Percentiles rank a stretch among this genome's conserved stretches.
phyloP scores from a whole-genome alignment of 2,888 invertebrate species.

The Geophilus truncorum region DNA sequence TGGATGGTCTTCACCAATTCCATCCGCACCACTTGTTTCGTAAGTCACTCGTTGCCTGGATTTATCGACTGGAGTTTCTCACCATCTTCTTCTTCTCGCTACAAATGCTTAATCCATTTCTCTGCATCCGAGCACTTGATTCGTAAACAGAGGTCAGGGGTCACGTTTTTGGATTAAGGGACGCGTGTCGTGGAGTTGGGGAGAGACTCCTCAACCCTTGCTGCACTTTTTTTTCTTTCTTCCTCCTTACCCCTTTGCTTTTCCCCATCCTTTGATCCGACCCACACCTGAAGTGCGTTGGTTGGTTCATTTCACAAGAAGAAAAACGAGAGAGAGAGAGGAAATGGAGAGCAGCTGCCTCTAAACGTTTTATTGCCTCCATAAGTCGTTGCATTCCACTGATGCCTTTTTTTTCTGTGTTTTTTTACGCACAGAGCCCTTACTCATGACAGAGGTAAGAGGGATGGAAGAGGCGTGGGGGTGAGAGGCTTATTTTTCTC shows the following conservation, averaged over 20 bases:
- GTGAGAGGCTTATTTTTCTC: not conserved
- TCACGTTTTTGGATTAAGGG: conserved; percentile 2
- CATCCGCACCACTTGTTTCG: conserved; percentile 12
- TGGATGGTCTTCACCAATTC: conserved; percentile 4
- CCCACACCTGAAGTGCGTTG: not conserved
- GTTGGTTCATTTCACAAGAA: conserved; percentile 12
- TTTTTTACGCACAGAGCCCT: not conserved
- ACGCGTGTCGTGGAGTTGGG: not conserved
- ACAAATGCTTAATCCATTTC: not conserved
- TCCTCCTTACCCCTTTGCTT: not conserved
- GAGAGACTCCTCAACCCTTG: conserved; percentile 15
- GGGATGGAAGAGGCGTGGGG: not conserved
- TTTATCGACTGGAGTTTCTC: not conserved
- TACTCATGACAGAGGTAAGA: not conserved
- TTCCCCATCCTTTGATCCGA: not conserved
- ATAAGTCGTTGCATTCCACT: conserved; percentile 12
- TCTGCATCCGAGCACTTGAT: not conserved
- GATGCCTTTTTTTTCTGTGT: not conserved
- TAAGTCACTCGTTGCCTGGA: conserved; percentile 15
- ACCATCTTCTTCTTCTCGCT: not conserved
- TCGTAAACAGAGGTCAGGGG: not conserved
- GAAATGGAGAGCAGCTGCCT: conserved; percentile 16
- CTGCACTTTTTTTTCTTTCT: not conserved
- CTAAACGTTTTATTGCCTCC: conserved; percentile 20
- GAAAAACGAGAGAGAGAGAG: conserved; percentile 6